phyloP scores from a whole-genome alignment of 2,888 invertebrate species.

The Palloptera scutellata region DNA sequence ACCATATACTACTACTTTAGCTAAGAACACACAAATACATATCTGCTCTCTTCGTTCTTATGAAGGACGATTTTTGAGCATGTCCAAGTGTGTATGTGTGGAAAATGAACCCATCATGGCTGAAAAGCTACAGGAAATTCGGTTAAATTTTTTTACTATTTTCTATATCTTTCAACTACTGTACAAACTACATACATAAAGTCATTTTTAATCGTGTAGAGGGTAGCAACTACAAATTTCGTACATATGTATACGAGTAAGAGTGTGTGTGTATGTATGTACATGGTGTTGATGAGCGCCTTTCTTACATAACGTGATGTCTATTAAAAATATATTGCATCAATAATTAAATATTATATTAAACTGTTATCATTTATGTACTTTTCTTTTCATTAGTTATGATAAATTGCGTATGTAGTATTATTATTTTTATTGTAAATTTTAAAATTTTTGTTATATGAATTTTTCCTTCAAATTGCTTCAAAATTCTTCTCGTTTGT shows the following conservation, averaged over 20 bases:
- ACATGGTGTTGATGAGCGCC: too few species aligned
- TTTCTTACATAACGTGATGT: too few species aligned
- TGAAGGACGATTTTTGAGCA: slow-evolving; percentile 21
- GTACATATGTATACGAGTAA: too few species aligned
- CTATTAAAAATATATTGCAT: not conserved
- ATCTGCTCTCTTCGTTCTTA: slow-evolving; percentile 6
- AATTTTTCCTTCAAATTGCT: too few species aligned
- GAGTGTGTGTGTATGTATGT: too few species aligned
- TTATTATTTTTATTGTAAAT: too few species aligned
- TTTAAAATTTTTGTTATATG: too few species aligned
- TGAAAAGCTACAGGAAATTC: slow-evolving; percentile 55
- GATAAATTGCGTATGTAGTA: too few species aligned
- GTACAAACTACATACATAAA: slow-evolving; percentile 25
- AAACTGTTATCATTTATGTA: not conserved
- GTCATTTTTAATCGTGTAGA: slow-evolving; percentile 17
- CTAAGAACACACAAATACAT: slow-evolving; percentile 35
- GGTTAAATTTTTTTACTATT: slow-evolving; percentile 41
- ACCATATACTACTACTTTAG: slow-evolving; percentile 43
- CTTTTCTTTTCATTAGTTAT: too few species aligned
- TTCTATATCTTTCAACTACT: not conserved
- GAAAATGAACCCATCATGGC: slow-evolving; percentile 58
- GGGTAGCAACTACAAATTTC: not conserved
- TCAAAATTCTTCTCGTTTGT: too few species aligned
- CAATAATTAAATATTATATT: not conserved
- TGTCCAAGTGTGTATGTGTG: slow-evolving; percentile 28